These are phyloP conservation scores for Micrasema minimum DNA, from an alignment of 1,140 invertebrate species.

Conservation along the genomic window DNA sequence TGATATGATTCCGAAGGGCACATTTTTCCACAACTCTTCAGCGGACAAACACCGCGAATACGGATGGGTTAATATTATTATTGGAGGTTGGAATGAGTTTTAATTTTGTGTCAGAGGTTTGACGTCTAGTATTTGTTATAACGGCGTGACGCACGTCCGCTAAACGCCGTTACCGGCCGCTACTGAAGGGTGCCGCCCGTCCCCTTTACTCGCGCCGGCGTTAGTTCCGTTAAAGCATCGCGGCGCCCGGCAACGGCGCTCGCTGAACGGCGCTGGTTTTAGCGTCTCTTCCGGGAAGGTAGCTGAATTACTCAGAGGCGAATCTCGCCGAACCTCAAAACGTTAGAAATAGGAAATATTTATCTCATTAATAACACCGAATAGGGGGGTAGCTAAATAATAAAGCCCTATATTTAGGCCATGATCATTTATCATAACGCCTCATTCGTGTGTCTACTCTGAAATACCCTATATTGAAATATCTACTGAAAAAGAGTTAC, in stretches of 20 bases:
- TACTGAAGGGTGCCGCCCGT: conserved; percentile 21
- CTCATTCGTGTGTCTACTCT: no score
- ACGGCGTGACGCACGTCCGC: conserved; percentile 38
- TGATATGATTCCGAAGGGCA: conserved; percentile 44
- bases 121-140: conserved; percentile 18
- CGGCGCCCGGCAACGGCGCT: conserved; percentile 25
- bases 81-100: neutral
- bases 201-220: neutral
- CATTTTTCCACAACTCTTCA: conserved; percentile 30
- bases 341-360: no score
- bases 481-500: no score
- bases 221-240: conserved; percentile 22
- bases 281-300: conserved; percentile 14
- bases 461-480: no score
- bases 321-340: no score
- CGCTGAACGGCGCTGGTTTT: neutral
- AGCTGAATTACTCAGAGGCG: neutral
- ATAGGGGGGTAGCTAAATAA: no score
- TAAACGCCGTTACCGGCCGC: conserved; percentile 32
- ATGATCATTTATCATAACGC: no score
- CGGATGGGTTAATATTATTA: no score
- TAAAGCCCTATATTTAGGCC: no score
- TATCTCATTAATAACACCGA: no score
- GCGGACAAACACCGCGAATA: no score
- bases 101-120: conserved; percentile 23